Conservation (phyloP, 1,140 invertebrate species). For the Plectrocnemia conspersa region DNA sequence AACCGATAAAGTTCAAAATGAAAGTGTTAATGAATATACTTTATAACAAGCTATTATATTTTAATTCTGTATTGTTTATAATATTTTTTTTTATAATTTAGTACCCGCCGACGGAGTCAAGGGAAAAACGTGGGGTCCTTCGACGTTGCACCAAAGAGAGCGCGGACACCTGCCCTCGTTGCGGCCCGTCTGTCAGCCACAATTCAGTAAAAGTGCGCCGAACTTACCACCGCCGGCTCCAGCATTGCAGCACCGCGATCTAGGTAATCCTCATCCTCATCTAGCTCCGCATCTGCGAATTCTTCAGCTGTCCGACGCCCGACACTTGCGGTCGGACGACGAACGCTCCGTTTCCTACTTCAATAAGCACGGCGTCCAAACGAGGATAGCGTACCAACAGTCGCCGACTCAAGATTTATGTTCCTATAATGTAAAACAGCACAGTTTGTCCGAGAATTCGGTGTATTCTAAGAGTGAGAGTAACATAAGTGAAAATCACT, state of each 20-base stretch:
- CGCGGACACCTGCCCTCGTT: slow-evolving; percentile 62
- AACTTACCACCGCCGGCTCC: slow-evolving; percentile 72
- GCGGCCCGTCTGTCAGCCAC: slow-evolving; percentile 42
- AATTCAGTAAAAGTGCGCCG: slow-evolving; percentile 62
- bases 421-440: neutral
- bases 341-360: neutral
- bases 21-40: no score
- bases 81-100: slow-evolving; percentile 52
- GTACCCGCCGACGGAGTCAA: slow-evolving; percentile 90
- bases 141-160: slow-evolving; percentile 85
- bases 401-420: neutral
- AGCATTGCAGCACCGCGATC: slow-evolving; percentile 53
- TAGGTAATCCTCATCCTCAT: slow-evolving; percentile 57
- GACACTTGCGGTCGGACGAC: neutral
- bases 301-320: neutral
- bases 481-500: slow-evolving; percentile 36
- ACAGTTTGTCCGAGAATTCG: neutral
- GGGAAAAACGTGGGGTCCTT: slow-evolving; percentile 96
- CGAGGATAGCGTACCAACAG: neutral
- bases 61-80: no score
- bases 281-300: slow-evolving; percentile 14
- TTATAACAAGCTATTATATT: no score
- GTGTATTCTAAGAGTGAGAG: slow-evolving; percentile 21
- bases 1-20: no score
- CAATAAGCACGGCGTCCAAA: neutral